Conservation (phyloP, 2,113 vertebrate genomes). For the Mirza zaza region DNA sequence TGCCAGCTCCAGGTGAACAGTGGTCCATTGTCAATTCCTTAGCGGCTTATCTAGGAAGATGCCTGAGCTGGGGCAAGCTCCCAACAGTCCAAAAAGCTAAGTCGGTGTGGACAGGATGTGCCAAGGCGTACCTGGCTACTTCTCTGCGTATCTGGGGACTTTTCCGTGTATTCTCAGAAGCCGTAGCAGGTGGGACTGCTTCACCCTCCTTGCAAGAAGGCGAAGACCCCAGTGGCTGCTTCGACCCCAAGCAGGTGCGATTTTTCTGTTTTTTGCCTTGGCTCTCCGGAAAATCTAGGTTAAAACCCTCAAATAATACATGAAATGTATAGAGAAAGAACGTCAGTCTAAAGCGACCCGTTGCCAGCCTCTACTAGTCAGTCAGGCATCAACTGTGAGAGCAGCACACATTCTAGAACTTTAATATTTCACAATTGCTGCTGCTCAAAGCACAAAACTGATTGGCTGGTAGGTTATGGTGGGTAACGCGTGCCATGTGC, state of each 20-base stretch:
- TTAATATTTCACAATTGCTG: neutral
- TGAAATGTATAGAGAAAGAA: too few relatives aligned
- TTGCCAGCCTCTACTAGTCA: neutral
- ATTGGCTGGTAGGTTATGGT: neutral
- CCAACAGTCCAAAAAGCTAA: slow-evolving; percentile 47
- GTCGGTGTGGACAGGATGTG: slow-evolving; percentile 70
- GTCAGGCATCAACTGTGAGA: neutral
- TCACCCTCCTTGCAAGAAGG: slow-evolving; percentile 75
- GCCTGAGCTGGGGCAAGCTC: slow-evolving; percentile 23
- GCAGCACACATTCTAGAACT: neutral
- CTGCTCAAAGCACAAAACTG: neutral
- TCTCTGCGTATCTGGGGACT: slow-evolving; percentile 44
- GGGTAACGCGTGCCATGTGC: neutral
- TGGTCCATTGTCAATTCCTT: slow-evolving; percentile 87
- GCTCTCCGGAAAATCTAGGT: neutral
- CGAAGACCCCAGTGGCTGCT: slow-evolving; percentile 47
- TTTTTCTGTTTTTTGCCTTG: neutral
- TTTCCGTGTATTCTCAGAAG: slow-evolving; percentile 22
- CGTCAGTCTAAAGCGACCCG: neutral
- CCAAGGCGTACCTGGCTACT: slow-evolving; percentile 64
- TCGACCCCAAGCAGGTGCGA: neutral
- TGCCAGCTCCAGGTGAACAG: slow-evolving; percentile 82
- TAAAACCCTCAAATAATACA: neutral
- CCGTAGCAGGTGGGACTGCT: neutral
- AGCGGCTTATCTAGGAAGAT: slow-evolving; percentile 75